phyloP scores from a whole-genome alignment of 2,797 vertebrate species.

The Natrix natrix region DNA sequence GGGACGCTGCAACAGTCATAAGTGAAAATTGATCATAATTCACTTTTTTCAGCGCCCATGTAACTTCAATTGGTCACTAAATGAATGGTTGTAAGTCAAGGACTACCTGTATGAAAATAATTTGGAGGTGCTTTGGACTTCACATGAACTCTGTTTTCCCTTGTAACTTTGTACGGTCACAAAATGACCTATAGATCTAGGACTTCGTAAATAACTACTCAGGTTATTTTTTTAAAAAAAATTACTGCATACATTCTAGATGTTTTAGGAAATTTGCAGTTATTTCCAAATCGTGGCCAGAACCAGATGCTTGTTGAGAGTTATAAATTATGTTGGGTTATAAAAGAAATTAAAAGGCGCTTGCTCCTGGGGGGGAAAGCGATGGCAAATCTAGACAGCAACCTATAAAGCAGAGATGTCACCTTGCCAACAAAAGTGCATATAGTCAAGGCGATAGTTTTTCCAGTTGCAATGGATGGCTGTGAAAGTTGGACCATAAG shows the following conservation, averaged over 20 bases:
- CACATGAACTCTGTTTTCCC: neutral
- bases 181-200: neutral
- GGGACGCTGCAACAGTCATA: too few relatives aligned
- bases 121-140: neutral
- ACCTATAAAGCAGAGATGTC: too few relatives aligned
- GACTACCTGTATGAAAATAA: neutral
- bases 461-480: too few relatives aligned
- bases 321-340: neutral
- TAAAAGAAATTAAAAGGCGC: neutral
- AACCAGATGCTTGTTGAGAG: neutral
- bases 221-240: neutral
- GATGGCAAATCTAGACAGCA: too few relatives aligned
- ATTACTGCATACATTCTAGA: neutral
- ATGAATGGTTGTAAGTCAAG: neutral
- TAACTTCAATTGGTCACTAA: too few relatives aligned
- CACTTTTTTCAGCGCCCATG: too few relatives aligned
- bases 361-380: too few relatives aligned
- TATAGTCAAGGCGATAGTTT: too few relatives aligned
- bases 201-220: neutral
- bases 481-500: too few relatives aligned
- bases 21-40: too few relatives aligned
- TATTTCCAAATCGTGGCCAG: neutral
- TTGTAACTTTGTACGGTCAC: neutral
- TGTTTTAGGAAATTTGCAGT: neutral
- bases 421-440: too few relatives aligned